Conservation (phyloP, 2,888 invertebrate species). For the Leptura quadrifasciata region DNA sequence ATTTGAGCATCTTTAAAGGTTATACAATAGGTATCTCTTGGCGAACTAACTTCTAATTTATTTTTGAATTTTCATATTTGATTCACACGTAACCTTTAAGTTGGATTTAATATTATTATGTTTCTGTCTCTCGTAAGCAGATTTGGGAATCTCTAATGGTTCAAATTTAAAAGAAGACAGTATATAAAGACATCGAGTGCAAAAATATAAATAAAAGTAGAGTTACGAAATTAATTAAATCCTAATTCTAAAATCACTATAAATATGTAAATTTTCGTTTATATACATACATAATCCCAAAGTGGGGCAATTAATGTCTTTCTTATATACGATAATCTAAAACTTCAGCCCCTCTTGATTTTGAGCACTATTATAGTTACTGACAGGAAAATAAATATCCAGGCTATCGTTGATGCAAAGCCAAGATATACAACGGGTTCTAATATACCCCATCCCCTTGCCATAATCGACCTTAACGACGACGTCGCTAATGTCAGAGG, state of each 20-base stretch:
- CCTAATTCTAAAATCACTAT: slow-evolving; percentile 54
- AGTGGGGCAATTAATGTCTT: slow-evolving; percentile 22
- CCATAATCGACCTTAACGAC: slow-evolving; percentile 89
- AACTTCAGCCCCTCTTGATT: slow-evolving; percentile 77
- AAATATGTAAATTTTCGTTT: slow-evolving; percentile 43
- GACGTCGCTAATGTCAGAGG: slow-evolving; percentile 96
- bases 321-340: slow-evolving; percentile 30
- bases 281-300: slow-evolving; percentile 38
- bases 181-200: slow-evolving; percentile 42
- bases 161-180: slow-evolving; percentile 11
- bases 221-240: slow-evolving; percentile 52
- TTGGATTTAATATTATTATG: neutral
- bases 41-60: slow-evolving; percentile 33
- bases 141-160: neutral
- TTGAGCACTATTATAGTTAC: slow-evolving; percentile 87
- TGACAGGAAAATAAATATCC: slow-evolving; percentile 89
- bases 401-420: slow-evolving; percentile 88
- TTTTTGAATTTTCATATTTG: neutral
- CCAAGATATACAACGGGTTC: slow-evolving; percentile 92
- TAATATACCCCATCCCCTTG: slow-evolving; percentile 89
- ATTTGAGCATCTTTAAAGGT: slow-evolving; percentile 65
- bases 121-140: slow-evolving; percentile 25
- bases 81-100: slow-evolving; percentile 9
- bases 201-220: slow-evolving; percentile 45
- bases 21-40: slow-evolving; percentile 36